These are phyloP conservation scores for Gastrophryne carolinensis DNA, from an alignment of 2,797 vertebrate genomes.

Conservation along the genomic window DNA sequence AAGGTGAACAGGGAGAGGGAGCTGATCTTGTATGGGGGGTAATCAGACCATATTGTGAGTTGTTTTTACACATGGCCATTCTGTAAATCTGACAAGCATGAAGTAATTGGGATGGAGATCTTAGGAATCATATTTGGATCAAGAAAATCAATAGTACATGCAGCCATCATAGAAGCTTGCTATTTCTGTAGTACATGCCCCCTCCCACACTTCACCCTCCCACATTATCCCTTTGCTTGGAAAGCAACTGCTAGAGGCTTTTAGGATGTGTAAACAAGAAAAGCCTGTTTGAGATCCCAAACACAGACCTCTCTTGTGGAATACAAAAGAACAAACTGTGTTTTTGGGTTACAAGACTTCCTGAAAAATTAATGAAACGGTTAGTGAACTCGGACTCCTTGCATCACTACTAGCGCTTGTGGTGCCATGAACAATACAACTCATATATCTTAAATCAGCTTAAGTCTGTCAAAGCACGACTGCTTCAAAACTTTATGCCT, in stretches of 20 bases:
- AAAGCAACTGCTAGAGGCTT: neutral
- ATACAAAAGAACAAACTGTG: constrained; percentile 10
- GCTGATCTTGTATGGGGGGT: no score
- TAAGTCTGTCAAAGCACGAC: neutral
- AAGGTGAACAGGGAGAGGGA: no score
- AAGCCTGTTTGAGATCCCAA: neutral
- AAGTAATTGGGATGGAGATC: no score
- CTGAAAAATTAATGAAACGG: constrained; percentile 27
- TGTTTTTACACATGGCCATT: no score
- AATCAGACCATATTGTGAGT: no score
- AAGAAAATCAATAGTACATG: no score
- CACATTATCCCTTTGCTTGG: neutral
- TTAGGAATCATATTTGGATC: no score
- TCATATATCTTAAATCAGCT: neutral
- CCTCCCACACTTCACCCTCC: neutral
- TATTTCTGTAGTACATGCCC: neutral
- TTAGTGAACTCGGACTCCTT: neutral
- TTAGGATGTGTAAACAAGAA: neutral
- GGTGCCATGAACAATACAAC: neutral
- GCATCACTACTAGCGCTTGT: neutral
- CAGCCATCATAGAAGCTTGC: no score
- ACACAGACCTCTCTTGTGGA: constrained; percentile 17
- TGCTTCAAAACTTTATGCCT: neutral
- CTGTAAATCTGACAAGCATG: no score
- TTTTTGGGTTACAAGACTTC: constrained; percentile 2